Evolutionary conservation across 2,113 vertebrate genomes (phyloP).

Genomic region (Todiramphus saurophagus): DNA sequence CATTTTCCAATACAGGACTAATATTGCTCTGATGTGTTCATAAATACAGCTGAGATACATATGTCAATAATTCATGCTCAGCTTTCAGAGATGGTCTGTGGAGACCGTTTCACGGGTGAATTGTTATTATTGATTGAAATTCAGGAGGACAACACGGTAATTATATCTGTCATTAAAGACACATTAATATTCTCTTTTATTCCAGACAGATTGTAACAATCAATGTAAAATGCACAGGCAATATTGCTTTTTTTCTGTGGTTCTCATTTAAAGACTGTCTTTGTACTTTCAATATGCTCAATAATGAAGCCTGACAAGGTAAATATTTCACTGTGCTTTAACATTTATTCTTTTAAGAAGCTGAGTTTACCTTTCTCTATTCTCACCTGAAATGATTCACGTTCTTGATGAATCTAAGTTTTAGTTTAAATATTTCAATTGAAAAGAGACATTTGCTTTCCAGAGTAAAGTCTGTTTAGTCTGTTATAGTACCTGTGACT

Average conservation of each 20-base stretch:
- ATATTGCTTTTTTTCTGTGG: background rate
- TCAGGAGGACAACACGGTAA: background rate
- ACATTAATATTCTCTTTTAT: background rate
- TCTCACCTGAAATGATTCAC: background rate
- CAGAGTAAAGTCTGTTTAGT: constrained; percentile 37
- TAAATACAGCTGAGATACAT: background rate
- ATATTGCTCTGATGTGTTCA: background rate
- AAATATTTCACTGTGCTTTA: constrained; percentile 27
- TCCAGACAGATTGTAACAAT: background rate
- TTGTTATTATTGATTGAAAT: background rate
- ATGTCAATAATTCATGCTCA: background rate
- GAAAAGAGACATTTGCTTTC: constrained; percentile 49
- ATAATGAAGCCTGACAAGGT: background rate
- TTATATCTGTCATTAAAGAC: background rate
- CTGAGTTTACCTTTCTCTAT: background rate
- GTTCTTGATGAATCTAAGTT: constrained; percentile 22
- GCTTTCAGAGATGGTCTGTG: background rate
- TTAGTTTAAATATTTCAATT: constrained; percentile 52
- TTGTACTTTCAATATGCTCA: background rate
- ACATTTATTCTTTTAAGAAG: constrained; percentile 12
- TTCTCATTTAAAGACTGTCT: background rate
- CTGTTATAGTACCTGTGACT: constrained; percentile 1
- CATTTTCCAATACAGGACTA: background rate
- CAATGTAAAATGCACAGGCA: background rate
- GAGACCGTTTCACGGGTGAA: background rate